These are phyloP conservation scores for Brachyhypopomus gauderio DNA, from an alignment of 2,113 vertebrate species.

Conservation along the genomic window DNA sequence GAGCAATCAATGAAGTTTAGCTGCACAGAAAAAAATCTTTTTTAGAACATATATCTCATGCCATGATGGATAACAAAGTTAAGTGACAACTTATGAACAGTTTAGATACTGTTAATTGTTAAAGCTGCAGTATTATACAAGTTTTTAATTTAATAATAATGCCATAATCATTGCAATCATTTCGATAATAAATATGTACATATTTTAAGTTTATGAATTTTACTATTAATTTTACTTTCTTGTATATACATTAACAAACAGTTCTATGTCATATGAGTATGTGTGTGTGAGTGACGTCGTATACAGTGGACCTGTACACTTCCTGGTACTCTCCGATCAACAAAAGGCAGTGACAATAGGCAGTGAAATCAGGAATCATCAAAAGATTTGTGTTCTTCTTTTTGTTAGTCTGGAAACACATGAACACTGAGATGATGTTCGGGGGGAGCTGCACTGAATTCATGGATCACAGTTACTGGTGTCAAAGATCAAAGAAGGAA, in stretches of 20 bases:
- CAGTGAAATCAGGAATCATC: slow-evolving; percentile 75
- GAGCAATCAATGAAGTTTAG: slow-evolving; percentile 30
- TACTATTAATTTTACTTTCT: slow-evolving; percentile 12
- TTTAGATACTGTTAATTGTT: neutral
- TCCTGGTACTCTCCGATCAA: slow-evolving; percentile 56
- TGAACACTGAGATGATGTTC: slow-evolving; percentile 56
- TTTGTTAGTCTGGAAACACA: slow-evolving; percentile 66
- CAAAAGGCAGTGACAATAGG: slow-evolving; percentile 64
- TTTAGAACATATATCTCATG: slow-evolving; percentile 13
- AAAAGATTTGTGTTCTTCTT: slow-evolving; percentile 58
- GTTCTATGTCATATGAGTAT: slow-evolving; percentile 20
- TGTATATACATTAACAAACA: slow-evolving; percentile 12
- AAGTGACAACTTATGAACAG: neutral
- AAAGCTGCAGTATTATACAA: slow-evolving; percentile 9
- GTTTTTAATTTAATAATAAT: slow-evolving; percentile 1
- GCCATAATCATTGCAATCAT: neutral
- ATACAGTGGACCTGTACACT: slow-evolving; percentile 19
- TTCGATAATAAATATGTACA: neutral
- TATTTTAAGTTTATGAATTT: slow-evolving; percentile 9
- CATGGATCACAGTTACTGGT: slow-evolving; percentile 67
- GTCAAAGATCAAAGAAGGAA: slow-evolving; percentile 60
- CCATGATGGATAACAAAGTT: neutral
- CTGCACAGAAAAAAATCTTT: slow-evolving; percentile 23
- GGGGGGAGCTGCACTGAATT: slow-evolving; percentile 73
- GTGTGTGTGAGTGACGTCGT: slow-evolving; percentile 27